Evolutionary conservation across 2,888 invertebrate species (phyloP).

Genomic region (Habrosyne pyritoides): DNA sequence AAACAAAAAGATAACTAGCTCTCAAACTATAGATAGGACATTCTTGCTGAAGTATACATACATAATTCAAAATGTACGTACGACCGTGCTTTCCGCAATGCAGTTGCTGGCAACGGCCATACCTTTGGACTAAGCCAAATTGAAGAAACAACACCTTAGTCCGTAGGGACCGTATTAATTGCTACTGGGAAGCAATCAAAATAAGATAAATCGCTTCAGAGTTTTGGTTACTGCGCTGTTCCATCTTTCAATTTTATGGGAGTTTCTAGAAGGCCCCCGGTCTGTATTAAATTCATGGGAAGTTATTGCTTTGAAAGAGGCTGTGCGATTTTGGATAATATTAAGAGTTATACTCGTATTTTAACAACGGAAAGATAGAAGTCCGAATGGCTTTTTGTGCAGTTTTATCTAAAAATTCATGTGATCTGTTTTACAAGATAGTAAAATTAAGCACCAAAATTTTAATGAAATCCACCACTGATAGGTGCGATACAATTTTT

Average conservation of each 20-base stretch:
- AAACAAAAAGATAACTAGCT: constrained; percentile 5
- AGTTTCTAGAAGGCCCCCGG: background rate
- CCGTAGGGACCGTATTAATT: constrained; percentile 22
- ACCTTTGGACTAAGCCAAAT: constrained; percentile 12
- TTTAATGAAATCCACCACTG: too few species aligned
- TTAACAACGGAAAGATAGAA: background rate
- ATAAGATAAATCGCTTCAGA: constrained; percentile 30
- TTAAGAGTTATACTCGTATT: background rate
- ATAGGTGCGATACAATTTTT: too few species aligned
- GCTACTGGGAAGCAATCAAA: constrained; percentile 29
- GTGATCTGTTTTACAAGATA: too few species aligned
- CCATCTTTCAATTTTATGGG: background rate
- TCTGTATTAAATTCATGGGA: constrained; percentile 1
- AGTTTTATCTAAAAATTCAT: background rate
- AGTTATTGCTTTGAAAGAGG: background rate
- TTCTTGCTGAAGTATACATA: constrained; percentile 20
- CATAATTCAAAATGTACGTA: constrained; percentile 19
- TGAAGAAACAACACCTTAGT: background rate
- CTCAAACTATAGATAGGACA: constrained; percentile 10
- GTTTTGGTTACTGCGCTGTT: constrained; percentile 8
- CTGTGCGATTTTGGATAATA: background rate
- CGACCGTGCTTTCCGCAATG: constrained; percentile 18
- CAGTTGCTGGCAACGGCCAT: constrained; percentile 20
- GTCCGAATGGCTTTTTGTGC: background rate
- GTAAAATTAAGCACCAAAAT: too few species aligned